phyloP scores from a whole-genome alignment of 2,113 vertebrate species.

The Puffinus mauretanicus region DNA sequence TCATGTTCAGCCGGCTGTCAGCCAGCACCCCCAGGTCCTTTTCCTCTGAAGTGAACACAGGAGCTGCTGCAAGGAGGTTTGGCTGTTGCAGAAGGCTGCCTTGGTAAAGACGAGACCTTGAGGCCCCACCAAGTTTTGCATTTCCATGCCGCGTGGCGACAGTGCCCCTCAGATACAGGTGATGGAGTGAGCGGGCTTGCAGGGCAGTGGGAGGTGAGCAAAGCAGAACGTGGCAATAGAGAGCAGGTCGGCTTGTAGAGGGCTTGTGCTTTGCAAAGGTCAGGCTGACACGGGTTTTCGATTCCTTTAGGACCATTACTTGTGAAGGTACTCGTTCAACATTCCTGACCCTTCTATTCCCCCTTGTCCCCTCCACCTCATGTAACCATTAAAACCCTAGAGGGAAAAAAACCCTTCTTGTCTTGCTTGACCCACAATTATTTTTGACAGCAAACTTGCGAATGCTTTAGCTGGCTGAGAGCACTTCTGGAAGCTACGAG shows the following conservation, averaged over 20 bases:
- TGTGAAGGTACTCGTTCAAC: neutral
- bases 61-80: neutral
- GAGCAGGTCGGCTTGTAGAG: neutral
- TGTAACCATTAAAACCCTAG: neutral
- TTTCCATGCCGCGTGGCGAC: rapidly evolving
- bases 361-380: neutral
- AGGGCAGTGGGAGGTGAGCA: neutral
- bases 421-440: neutral
- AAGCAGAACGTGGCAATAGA: rapidly evolving
- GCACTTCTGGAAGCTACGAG: neutral
- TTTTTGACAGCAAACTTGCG: neutral
- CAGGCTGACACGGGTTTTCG: neutral
- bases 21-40: no score
- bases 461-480: neutral
- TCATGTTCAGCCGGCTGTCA: no score
- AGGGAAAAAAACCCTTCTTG: neutral
- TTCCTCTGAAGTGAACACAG: neutral
- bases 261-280: neutral
- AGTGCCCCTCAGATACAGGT: neutral
- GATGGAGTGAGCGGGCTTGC: neutral
- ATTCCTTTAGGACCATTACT: neutral
- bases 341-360: neutral
- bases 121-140: neutral
- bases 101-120: neutral
- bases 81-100: neutral